A percentile compares a stretch with the other conserved stretches of the same genome.
phyloP scores from a whole-genome alignment of 2,888 invertebrate species.

The Rhingia campestris region DNA sequence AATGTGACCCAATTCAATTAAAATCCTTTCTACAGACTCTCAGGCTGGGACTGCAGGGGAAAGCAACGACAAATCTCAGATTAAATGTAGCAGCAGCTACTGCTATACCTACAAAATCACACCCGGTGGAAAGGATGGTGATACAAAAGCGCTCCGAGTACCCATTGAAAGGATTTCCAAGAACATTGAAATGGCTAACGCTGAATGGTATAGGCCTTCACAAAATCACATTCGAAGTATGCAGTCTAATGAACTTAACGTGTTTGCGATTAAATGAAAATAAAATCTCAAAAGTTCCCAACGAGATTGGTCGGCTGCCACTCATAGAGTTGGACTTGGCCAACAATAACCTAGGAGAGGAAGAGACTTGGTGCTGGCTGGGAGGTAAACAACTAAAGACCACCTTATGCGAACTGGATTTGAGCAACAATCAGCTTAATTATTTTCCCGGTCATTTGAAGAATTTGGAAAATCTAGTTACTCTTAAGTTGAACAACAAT shows the following conservation, averaged over 20 bases:
- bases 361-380: constrained; percentile 85
- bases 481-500: constrained; percentile 87
- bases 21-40: constrained; percentile 88
- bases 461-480: constrained; percentile 85
- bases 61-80: constrained; percentile 83
- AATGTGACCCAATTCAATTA: constrained; percentile 87
- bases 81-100: constrained; percentile 82
- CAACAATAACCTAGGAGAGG: constrained; percentile 86
- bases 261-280: constrained; percentile 89
- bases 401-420: constrained; percentile 85
- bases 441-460: constrained; percentile 86
- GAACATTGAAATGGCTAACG: constrained; percentile 86
- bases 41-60: constrained; percentile 86
- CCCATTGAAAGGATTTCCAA: constrained; percentile 88
- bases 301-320: constrained; percentile 87
- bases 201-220: constrained; percentile 86
- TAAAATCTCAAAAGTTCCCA: constrained; percentile 87
- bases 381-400: constrained; percentile 83
- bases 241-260: constrained; percentile 86
- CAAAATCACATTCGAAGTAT: constrained; percentile 88
- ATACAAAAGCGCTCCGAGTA: constrained; percentile 87
- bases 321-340: constrained; percentile 86
- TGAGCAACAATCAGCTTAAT: constrained; percentile 86
- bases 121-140: constrained; percentile 84
- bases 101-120: constrained; percentile 82